phyloP scores from a whole-genome alignment of 1,140 invertebrate species.

The Leptoteleia sp. region DNA sequence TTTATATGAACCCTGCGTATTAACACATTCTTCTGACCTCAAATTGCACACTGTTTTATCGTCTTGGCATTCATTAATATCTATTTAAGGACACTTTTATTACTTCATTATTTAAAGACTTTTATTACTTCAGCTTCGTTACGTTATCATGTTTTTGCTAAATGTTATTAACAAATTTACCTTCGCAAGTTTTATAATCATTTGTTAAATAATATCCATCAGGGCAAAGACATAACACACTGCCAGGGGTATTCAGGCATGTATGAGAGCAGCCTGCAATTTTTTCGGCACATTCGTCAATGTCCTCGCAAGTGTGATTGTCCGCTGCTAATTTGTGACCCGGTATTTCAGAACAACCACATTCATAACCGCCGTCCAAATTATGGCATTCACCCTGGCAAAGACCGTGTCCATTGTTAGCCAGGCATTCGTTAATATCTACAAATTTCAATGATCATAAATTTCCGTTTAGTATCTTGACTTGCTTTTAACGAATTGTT shows the following conservation, averaged over 20 bases:
- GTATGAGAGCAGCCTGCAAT: conserved; percentile 83
- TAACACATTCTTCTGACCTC: conserved; percentile 80
- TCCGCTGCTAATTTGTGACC: conserved; percentile 84
- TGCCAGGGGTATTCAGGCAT: conserved; percentile 84
- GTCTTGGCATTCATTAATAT: conserved; percentile 86
- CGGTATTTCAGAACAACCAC: conserved; percentile 82
- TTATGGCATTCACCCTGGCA: conserved; percentile 86
- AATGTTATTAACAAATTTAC: conserved; percentile 66
- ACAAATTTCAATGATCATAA: conserved; percentile 49
- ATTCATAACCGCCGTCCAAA: conserved; percentile 83
- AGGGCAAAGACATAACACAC: conserved; percentile 84
- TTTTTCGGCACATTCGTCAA: conserved; percentile 84
- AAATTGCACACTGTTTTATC: conserved; percentile 65
- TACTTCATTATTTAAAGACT: too few relatives aligned
- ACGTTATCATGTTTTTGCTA: too few relatives aligned
- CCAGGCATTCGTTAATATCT: conserved; percentile 85
- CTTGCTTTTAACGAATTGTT: too few relatives aligned
- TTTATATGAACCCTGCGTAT: conserved; percentile 83
- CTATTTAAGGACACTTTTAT: conserved; percentile 80
- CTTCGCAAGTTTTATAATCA: conserved; percentile 82
- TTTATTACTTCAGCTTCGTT: too few relatives aligned
- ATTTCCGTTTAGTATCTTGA: too few relatives aligned
- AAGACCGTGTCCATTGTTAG: conserved; percentile 85
- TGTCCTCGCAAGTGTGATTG: conserved; percentile 82
- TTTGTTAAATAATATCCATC: conserved; percentile 81